Base-by-base conservation (phyloP, 1,140 invertebrate genomes). In the Micrasema minimum region DNA sequence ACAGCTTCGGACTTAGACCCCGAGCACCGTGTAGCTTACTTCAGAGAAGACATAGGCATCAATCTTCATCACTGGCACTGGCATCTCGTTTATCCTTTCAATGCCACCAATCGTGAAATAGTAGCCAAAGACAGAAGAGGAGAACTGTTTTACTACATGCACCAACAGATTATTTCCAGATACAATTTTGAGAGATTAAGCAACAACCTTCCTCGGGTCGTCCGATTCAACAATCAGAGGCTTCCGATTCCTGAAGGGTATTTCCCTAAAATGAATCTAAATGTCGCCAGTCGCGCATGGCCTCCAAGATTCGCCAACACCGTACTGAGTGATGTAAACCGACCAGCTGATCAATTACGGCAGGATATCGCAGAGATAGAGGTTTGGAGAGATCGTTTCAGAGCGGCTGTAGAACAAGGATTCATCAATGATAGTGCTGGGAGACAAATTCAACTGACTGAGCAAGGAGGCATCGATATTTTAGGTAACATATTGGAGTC, bases 31-130 rank as follows among this genome's bases (percentile, higher is more conserved):
- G 80, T 90, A 75, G 90, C 90, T 78, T 92, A 92, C 79, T 92
- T 91, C 86, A 85, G 90, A 14, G 91, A 92, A 77, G 90, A 90
- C 79, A 81, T 89, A 69, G 91, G 90, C 69, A 85, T 92, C 76
- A 93, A 92, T 79, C 85, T 91, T 0, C 90, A 91, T 76, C 92
- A 96, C 76, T 96, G 93, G 93, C 93, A 95, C 80, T 92, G 88
- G 92, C 92, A 94, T 80, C 81, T 93, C 53, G 90, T 93, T 3
- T 93, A 93, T 77, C 92, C 92, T 0, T 90, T 89, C 77, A 87
- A 90, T 69, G 86, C 87, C 1, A 79, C 82, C 59, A 82, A 82
- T 23, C 84, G 82, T 10, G 76, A 79, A 43, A 85, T 91, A 38
- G 90, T 91, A 1, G 81, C 85, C 75, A 91, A 91, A 78, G 89